Evolutionary conservation across 2,888 invertebrate species (phyloP).

Genomic region (Margaritifera margaritifera): DNA sequence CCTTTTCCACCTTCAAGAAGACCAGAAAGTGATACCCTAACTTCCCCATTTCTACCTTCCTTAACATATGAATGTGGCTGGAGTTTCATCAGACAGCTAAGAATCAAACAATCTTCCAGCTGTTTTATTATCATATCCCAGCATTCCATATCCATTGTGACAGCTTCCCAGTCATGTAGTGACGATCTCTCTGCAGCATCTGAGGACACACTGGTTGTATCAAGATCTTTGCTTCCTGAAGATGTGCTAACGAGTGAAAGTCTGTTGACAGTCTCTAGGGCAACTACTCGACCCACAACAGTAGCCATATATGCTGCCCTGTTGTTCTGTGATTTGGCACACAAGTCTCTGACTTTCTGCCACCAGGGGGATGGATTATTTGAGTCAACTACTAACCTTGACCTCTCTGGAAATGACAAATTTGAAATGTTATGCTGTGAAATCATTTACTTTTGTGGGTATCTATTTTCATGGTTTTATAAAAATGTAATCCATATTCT

Average conservation of each 20-base stretch:
- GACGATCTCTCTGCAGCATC: slow-evolving; percentile 5
- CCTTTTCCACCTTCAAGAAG: slow-evolving; percentile 73
- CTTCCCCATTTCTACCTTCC: slow-evolving; percentile 23
- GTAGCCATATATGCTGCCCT: slow-evolving; percentile 87
- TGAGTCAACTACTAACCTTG: slow-evolving; percentile 79
- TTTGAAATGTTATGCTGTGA: background rate
- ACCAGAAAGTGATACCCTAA: slow-evolving; percentile 66
- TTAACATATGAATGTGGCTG: slow-evolving; percentile 24
- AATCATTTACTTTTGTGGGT: too few relatives aligned
- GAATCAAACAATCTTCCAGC: slow-evolving; percentile 88
- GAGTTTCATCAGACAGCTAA: slow-evolving; percentile 63
- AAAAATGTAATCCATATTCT: too few relatives aligned
- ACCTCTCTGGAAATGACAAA: slow-evolving; percentile 65
- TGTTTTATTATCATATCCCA: slow-evolving; percentile 91
- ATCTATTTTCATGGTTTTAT: too few relatives aligned
- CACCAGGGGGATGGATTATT: slow-evolving; percentile 87
- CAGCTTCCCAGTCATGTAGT: slow-evolving; percentile 67
- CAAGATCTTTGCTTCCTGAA: slow-evolving; percentile 55
- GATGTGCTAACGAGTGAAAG: slow-evolving; percentile 1
- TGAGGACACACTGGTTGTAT: slow-evolving; percentile 48
- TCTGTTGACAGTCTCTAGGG: slow-evolving; percentile 45
- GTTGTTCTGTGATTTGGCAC: slow-evolving; percentile 84
- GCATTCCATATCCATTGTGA: slow-evolving; percentile 88
- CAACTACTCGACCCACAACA: slow-evolving; percentile 86
- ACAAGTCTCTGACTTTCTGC: slow-evolving; percentile 82